A percentile compares a stretch with the other conserved stretches of the same genome.
Conservation (phyloP, 1,140 invertebrate genomes). For the Mizuhopecten yessoensis region DNA sequence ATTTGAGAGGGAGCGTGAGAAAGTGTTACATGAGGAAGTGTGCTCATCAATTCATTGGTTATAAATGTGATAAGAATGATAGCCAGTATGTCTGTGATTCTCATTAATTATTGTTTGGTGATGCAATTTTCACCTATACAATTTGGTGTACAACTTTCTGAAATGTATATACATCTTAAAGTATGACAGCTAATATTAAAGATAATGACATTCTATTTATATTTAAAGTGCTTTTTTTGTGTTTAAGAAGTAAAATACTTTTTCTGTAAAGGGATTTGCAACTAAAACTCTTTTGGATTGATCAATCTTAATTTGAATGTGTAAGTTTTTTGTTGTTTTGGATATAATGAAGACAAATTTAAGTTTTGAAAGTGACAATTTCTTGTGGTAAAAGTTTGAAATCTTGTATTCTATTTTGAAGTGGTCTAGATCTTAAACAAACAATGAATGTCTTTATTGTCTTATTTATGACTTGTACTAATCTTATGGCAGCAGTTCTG, state of each 20-base stretch:
- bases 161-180: no score
- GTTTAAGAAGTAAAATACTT: neutral
- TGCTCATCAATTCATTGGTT: conserved; percentile 33
- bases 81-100: conserved; percentile 9
- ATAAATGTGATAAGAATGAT: conserved; percentile 15
- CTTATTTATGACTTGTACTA: neutral
- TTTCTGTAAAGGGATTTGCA: neutral
- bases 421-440: neutral
- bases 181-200: neutral
- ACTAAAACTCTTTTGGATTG: no score
- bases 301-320: no score
- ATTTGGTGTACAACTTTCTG: neutral
- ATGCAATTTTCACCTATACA: neutral
- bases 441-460: no score
- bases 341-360: neutral
- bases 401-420: neutral
- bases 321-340: no score
- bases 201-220: no score
- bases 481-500: conserved; percentile 25
- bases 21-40: neutral
- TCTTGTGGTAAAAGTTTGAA: neutral
- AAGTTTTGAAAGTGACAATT: neutral
- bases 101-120: neutral
- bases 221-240: no score
- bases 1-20: neutral